Evolutionary conservation across 2,113 vertebrate species (phyloP).

Genomic region (Elaphurus davidianus): DNA sequence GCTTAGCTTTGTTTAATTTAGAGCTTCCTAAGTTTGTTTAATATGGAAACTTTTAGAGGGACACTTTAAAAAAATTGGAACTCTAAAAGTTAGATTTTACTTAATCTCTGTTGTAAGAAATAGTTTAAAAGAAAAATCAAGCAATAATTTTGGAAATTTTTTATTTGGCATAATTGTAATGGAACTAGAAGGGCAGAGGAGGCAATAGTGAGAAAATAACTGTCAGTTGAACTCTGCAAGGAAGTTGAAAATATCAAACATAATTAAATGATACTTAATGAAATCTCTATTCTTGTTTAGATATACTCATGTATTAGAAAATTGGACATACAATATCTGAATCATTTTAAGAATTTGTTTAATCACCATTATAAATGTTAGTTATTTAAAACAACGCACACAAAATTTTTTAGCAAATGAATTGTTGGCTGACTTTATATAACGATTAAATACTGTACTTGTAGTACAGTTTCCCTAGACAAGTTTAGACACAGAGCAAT

Average conservation of each 20-base stretch:
- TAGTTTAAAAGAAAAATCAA: no score
- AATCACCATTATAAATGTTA: not conserved
- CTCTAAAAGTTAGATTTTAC: no score
- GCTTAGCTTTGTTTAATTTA: no score
- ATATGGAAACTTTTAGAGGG: no score
- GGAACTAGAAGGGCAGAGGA: no score
- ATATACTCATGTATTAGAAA: not conserved
- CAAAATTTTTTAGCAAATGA: conserved; percentile 23
- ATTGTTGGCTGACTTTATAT: conserved; percentile 1
- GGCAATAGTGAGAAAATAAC: no score
- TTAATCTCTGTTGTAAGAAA: no score
- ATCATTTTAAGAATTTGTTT: conserved; percentile 11
- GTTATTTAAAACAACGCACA: conserved; percentile 10
- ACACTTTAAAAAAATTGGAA: no score
- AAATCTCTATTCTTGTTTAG: not conserved
- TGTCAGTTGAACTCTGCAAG: no score
- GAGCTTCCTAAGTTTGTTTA: no score
- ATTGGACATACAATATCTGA: not conserved
- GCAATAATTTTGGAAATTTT: no score
- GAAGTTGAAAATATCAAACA: conserved; percentile 44
- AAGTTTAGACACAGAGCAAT: not conserved
- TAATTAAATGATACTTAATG: conserved; percentile 20
- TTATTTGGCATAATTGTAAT: no score
- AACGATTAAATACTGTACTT: not conserved
- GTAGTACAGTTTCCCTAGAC: not conserved